A percentile compares a stretch with the other conserved stretches of the same genome.
These are phyloP conservation scores for Notothenia rossii DNA, from an alignment of 2,113 vertebrate genomes.

Conservation along the genomic window DNA sequence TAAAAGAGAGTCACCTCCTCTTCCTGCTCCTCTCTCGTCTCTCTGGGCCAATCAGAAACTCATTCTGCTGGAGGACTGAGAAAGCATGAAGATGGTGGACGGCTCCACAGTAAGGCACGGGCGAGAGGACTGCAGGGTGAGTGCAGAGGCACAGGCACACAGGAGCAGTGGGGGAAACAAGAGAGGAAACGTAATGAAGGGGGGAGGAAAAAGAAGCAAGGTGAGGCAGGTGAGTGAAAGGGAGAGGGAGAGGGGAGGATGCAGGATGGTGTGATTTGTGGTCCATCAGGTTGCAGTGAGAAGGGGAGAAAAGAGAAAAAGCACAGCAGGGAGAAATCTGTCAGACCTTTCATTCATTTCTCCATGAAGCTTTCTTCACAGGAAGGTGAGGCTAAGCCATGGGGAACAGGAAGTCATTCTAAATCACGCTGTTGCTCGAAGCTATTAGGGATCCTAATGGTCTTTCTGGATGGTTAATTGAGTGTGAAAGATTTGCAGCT, in stretches of 20 bases:
- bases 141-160: slow-evolving; percentile 71
- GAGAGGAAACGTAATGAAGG: slow-evolving; percentile 9
- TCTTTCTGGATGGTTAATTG: slow-evolving; percentile 39
- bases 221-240: slow-evolving; percentile 14
- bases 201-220: slow-evolving; percentile 9
- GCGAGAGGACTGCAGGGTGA: slow-evolving; percentile 90
- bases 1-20: slow-evolving; percentile 85
- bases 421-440: slow-evolving; percentile 46
- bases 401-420: slow-evolving; percentile 58
- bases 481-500: slow-evolving; percentile 20
- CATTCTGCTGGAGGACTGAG: slow-evolving; percentile 99
- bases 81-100: slow-evolving; percentile 99
- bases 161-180: slow-evolving; percentile 72
- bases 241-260: slow-evolving; percentile 23
- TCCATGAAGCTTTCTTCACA: slow-evolving; percentile 50
- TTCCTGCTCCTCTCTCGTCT: slow-evolving; percentile 83
- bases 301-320: slow-evolving; percentile 65
- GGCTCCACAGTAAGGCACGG: slow-evolving; percentile 98
- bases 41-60: slow-evolving; percentile 90
- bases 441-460: slow-evolving; percentile 36
- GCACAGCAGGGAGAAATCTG: slow-evolving; percentile 74
- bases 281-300: slow-evolving; percentile 67
- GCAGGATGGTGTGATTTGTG: slow-evolving; percentile 50
- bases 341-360: slow-evolving; percentile 70
- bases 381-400: slow-evolving; percentile 56